phyloP scores from a whole-genome alignment of 2,113 vertebrate genomes.

The Xenus cinereus region DNA sequence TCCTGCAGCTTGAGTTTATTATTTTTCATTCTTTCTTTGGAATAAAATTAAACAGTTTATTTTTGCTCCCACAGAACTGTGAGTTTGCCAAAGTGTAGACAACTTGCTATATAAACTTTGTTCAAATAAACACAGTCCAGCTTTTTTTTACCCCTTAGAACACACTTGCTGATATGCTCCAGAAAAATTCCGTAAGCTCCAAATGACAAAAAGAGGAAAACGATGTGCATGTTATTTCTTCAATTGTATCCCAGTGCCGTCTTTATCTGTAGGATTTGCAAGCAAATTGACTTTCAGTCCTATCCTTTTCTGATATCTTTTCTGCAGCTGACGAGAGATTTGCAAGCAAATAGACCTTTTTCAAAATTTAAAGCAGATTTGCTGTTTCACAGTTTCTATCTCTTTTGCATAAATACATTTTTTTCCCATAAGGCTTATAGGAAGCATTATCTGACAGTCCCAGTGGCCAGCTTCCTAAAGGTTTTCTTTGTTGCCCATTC shows the following conservation, averaged over 20 bases:
- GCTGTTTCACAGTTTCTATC: not conserved
- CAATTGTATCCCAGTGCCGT: not conserved
- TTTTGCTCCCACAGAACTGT: not conserved
- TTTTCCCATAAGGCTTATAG: not conserved
- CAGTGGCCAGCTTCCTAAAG: not conserved
- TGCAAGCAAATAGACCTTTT: conserved; percentile 48
- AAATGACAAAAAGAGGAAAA: conserved; percentile 11
- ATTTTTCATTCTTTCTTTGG: conserved; percentile 8
- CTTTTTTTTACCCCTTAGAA: not conserved
- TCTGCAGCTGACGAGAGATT: conserved; percentile 32
- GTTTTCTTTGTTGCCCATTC: not conserved
- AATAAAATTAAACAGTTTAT: conserved; percentile 35
- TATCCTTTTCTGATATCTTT: conserved; percentile 17
- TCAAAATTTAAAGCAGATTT: conserved; percentile 40
- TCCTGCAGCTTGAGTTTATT: conserved; percentile 10
- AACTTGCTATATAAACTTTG: conserved; percentile 8
- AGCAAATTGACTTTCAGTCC: conserved; percentile 47
- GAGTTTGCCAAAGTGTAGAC: not conserved
- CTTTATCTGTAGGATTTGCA: conserved; percentile 45
- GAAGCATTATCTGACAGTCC: not conserved
- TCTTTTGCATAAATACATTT: conserved; percentile 31
- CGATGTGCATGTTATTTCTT: not conserved
- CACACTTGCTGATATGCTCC: not conserved
- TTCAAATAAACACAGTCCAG: not conserved
- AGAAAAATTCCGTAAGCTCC: not conserved